Evolutionary conservation across 1,140 invertebrate genomes (phyloP).

Genomic region (Diachasmimorpha longicaudata): DNA sequence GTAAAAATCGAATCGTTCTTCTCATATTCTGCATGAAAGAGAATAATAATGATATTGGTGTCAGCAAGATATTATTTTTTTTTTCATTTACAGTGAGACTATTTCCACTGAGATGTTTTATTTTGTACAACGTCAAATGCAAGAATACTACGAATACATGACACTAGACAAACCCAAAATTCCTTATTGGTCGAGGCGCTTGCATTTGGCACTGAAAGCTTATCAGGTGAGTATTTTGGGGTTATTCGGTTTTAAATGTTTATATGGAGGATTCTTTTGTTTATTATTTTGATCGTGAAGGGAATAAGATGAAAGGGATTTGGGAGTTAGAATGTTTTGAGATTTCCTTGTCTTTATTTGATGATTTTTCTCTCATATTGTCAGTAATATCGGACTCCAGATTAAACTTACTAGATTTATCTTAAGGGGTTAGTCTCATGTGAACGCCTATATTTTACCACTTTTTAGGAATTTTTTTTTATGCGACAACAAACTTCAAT

Average conservation of each 20-base stretch:
- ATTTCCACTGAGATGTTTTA: slow-evolving; percentile 90
- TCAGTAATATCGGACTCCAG: too few species aligned
- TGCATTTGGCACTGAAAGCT: slow-evolving; percentile 80
- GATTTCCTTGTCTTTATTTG: too few species aligned
- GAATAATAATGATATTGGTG: not conserved
- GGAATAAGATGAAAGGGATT: too few species aligned
- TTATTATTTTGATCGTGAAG: too few species aligned
- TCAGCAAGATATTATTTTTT: slow-evolving; percentile 12
- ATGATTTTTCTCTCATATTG: too few species aligned
- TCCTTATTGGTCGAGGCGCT: slow-evolving; percentile 79
- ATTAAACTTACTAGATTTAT: too few species aligned
- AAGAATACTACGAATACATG: slow-evolving; percentile 89
- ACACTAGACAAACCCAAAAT: slow-evolving; percentile 85
- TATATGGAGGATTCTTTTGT: not conserved
- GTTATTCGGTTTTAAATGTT: not conserved
- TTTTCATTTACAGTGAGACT: slow-evolving; percentile 75
- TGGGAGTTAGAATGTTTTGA: too few species aligned
- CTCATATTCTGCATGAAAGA: not conserved
- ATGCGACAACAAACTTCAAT: too few species aligned
- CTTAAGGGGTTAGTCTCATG: too few species aligned
- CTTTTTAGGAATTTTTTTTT: too few species aligned
- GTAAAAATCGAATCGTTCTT: slow-evolving; percentile 60
- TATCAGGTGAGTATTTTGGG: slow-evolving; percentile 67
- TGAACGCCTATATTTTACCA: too few species aligned
- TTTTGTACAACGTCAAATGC: slow-evolving; percentile 90